Evolutionary conservation across 2,888 invertebrate genomes (phyloP).

Genomic region (Temnothorax unifasciatus): DNA sequence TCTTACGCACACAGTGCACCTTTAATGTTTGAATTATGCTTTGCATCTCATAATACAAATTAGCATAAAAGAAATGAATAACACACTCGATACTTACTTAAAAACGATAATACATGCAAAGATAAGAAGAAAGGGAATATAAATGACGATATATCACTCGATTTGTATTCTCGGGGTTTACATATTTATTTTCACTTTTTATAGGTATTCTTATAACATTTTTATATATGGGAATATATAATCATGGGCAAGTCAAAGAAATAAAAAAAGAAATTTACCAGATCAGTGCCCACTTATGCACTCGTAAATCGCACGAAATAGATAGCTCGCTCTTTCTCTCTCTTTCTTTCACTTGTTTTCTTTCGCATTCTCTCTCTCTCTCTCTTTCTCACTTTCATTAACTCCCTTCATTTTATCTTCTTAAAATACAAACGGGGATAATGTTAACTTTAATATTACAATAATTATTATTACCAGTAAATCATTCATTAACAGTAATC

Average conservation of each 20-base stretch:
- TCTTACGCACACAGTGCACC: not conserved
- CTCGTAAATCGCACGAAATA: slow-evolving; percentile 71
- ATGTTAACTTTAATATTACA: slow-evolving; percentile 73
- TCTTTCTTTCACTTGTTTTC: not conserved
- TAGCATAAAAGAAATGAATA: not conserved
- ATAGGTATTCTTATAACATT: slow-evolving; percentile 80
- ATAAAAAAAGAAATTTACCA: slow-evolving; percentile 78
- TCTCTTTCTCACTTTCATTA: slow-evolving; percentile 53
- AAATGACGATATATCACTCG: not conserved
- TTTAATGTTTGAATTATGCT: not conserved
- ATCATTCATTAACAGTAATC: slow-evolving; percentile 69
- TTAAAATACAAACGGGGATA: slow-evolving; percentile 77
- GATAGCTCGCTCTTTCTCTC: slow-evolving; percentile 48
- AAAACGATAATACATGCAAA: not conserved
- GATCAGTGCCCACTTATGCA: slow-evolving; percentile 75
- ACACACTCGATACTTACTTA: not conserved
- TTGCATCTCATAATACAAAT: not conserved
- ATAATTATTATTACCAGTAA: slow-evolving; percentile 71
- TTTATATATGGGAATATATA: slow-evolving; percentile 80
- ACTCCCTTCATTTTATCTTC: slow-evolving; percentile 69
- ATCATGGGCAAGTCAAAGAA: slow-evolving; percentile 80
- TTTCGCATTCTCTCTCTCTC: slow-evolving; percentile 42
- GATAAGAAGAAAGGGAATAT: not conserved
- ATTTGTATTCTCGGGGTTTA: slow-evolving; percentile 76
- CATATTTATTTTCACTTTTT: slow-evolving; percentile 82